Base-by-base conservation (phyloP, 2,113 vertebrate species). In the Pterocles orientalis region DNA sequence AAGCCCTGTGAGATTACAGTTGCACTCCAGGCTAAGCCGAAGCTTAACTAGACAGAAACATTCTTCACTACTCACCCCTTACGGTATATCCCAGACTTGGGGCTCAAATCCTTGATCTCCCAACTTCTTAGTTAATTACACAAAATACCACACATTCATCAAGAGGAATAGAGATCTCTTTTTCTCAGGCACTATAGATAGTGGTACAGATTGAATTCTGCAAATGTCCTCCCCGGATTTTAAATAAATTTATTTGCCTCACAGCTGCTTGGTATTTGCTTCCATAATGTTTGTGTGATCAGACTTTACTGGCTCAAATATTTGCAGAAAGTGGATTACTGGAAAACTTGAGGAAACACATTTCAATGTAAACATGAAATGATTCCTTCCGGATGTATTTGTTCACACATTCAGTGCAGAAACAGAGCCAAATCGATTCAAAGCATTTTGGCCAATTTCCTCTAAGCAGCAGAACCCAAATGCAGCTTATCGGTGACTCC, bases 261-360 rank as follows among this genome's bases (percentile, higher is more conserved):
- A 69, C 69, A 84, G 60, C 33, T 82, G 21, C 73, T 70, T 81
- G 56, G 56, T 86, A 60, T 75, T 96, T 90, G 36, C 61, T 88
- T 94, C 76, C 61, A 12, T 45, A 81, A 92, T 5, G 13, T 82
- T 91, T 86, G 70, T 53, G 61, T 86, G 92, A 92, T 84, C 57
- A 81, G 83, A 78, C n/a, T 95, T 85, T 58, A 82, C 77, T 33
- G 17, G 65, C 65, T 83, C 86, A 96, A 96, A 91, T 94, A 82
- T 76, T 83, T 95, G 82, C 68, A 92, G 90, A 65, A 84, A 88
- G 39, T 47, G 48, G 36, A 88, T 95, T 93, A 75, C 43, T 91
- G 81, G 72, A 83, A 93, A 93, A 94, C 33, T 26, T 50, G 83
- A 93, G 53, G 82, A 93, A 94, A 82, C 8, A 16, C 39, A 69